Conservation (phyloP, 2,797 vertebrate genomes). For the Gadopsis marmoratus region DNA sequence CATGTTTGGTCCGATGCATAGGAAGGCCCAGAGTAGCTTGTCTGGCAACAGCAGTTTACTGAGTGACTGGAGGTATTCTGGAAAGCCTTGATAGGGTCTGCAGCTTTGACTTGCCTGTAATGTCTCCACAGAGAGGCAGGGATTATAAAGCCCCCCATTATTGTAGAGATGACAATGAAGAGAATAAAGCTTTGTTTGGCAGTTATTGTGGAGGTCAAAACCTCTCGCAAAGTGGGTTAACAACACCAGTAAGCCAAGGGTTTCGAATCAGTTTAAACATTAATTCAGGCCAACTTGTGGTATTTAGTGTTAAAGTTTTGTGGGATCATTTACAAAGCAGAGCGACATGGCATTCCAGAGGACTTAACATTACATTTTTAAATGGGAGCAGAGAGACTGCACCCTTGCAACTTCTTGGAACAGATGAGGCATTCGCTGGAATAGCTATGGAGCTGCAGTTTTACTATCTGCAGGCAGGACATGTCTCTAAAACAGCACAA, state of each 20-base stretch:
- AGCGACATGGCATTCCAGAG: conserved; percentile 5
- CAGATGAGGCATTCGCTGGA: conserved; percentile 24
- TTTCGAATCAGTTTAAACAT: conserved; percentile 43
- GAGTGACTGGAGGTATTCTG: conserved; percentile 52
- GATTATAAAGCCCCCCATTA: conserved; percentile 65
- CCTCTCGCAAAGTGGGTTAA: conserved; percentile 28
- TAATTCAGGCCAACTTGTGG: conserved; percentile 21
- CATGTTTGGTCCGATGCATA: conserved; percentile 22
- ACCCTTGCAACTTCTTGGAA: conserved; percentile 23
- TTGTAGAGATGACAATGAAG: conserved; percentile 67
- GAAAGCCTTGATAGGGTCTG: conserved; percentile 42
- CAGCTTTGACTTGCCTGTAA: conserved; percentile 63
- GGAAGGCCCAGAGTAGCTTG: conserved; percentile 6
- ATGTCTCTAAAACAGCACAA: conserved; percentile 40
- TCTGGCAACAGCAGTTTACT: conserved; percentile 26
- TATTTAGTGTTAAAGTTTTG: conserved; percentile 18
- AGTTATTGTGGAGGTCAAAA: conserved; percentile 61
- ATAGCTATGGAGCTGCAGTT: conserved; percentile 32
- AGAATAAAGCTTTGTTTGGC: conserved; percentile 64
- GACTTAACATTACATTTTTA: conserved; percentile 13
- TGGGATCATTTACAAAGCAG: conserved; percentile 35
- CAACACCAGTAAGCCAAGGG: conserved; percentile 33
- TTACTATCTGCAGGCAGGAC: conserved; percentile 45
- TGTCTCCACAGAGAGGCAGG: conserved; percentile 53
- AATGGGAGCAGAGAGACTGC: conserved; percentile 21